phyloP scores from a whole-genome alignment of 2,888 invertebrate species.

The Seira sanloemensis region DNA sequence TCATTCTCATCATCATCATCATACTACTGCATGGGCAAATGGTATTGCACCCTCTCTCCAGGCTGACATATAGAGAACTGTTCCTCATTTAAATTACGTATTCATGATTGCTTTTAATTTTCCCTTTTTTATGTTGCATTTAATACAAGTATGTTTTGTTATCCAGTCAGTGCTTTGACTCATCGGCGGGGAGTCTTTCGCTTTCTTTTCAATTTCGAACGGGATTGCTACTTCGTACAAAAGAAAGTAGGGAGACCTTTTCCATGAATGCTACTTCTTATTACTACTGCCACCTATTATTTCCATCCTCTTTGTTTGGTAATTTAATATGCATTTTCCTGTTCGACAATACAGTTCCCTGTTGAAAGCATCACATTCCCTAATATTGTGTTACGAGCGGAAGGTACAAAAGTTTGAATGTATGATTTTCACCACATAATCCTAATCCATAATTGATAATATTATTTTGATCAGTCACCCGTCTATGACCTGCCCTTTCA shows the following conservation, averaged over 20 bases:
- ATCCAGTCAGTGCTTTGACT: slow-evolving; percentile 40
- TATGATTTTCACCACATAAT: slow-evolving; percentile 14
- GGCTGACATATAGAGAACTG: not conserved
- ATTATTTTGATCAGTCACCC: slow-evolving; percentile 59
- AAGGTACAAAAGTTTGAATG: not conserved
- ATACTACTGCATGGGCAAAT: not conserved
- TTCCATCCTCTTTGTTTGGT: slow-evolving; percentile 20
- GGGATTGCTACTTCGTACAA: not conserved
- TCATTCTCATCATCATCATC: slow-evolving; percentile 29
- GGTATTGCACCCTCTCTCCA: not conserved
- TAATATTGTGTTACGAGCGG: no score
- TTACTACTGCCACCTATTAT: not conserved
- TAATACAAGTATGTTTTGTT: slow-evolving; percentile 6
- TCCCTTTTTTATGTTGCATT: slow-evolving; percentile 14
- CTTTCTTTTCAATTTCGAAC: slow-evolving; percentile 26
- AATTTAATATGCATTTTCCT: slow-evolving; percentile 62
- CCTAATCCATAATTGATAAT: slow-evolving; percentile 22
- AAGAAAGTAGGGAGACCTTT: not conserved
- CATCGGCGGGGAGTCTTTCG: slow-evolving; percentile 49
- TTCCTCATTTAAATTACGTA: slow-evolving; percentile 41
- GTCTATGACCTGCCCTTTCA: slow-evolving; percentile 62
- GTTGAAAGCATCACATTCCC: not conserved
- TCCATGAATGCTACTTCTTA: not conserved
- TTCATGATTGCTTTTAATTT: slow-evolving; percentile 57
- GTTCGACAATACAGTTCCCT: not conserved